These are phyloP conservation scores for Rafetus swinhoei DNA, from an alignment of 2,113 vertebrate genomes.

Conservation along the genomic window DNA sequence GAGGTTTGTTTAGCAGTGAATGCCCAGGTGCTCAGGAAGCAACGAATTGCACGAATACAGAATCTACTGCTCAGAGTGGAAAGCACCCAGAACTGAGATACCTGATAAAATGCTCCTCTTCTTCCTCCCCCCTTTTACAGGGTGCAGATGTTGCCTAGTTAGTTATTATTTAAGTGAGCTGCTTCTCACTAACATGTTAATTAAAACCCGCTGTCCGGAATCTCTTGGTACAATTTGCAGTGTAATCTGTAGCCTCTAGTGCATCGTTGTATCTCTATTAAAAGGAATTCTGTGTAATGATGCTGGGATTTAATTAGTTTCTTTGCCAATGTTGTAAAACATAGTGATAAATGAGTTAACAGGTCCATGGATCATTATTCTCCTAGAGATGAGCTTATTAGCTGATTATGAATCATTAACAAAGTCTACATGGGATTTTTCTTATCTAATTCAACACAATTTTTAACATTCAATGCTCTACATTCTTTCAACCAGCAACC, in stretches of 20 bases:
- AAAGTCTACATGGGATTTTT: slow-evolving; percentile 87
- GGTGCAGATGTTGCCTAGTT: slow-evolving; percentile 73
- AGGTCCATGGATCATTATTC: slow-evolving; percentile 96
- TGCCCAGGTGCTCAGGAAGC: background rate
- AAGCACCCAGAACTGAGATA: background rate
- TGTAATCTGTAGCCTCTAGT: slow-evolving; percentile 92
- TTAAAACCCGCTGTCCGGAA: slow-evolving; percentile 90
- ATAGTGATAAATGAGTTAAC: slow-evolving; percentile 99
- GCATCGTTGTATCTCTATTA: slow-evolving; percentile 99
- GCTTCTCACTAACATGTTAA: slow-evolving; percentile 87
- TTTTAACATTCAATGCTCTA: slow-evolving; percentile 83
- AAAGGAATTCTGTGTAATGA: slow-evolving; percentile 98
- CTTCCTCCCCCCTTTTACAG: slow-evolving; percentile 39
- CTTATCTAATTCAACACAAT: slow-evolving; percentile 86
- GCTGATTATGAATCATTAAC: slow-evolving; percentile 95
- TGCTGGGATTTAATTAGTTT: slow-evolving; percentile 99
- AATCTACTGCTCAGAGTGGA: background rate
- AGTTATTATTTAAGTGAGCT: slow-evolving; percentile 84
- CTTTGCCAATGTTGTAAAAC: slow-evolving; percentile 98
- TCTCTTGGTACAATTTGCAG: slow-evolving; percentile 93
- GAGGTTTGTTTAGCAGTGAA: background rate
- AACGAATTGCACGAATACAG: background rate
- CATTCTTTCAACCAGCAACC: slow-evolving; percentile 73
- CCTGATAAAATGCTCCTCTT: background rate
- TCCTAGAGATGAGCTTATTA: slow-evolving; percentile 93